Base-by-base conservation (phyloP, 2,113 vertebrate genomes). In the Triplophysa dalaica region DNA sequence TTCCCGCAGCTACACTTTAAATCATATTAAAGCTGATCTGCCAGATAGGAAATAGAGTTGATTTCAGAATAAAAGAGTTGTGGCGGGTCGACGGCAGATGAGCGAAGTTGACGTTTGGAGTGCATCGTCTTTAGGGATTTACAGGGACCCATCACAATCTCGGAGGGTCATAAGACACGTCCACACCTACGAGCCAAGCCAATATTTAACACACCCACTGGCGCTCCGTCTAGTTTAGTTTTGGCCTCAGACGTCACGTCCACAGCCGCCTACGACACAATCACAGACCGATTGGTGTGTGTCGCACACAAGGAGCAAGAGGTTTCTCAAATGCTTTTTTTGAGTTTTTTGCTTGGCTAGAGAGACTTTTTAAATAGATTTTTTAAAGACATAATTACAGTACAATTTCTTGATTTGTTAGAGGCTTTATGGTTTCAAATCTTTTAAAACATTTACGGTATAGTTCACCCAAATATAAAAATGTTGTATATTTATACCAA, bases 121-220 rank as follows among this genome's bases (percentile, higher is more conserved):
- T 19, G 70, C 62, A 41, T 16, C 33, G 22, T 68, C 22, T 33
- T 65, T 82, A 77, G 68, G 45, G 74, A 67, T 74, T 38, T 82
- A 77, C 76, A 62, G 56, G 63, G 61, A 24, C 56, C 50, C 8
- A 29, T 77, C 73, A 78, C 13, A 68, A 72, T 22, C 29, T 16
- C 33, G 45, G 66, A 81, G 73, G 75, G 81, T 88, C 85, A 86
- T 72, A 65, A 67, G 64, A 85, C 84, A 38, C 81, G 87, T 67
- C 22, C 61, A 65, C 22, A 74, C 75, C 65, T 64, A 77, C 58
- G 61, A 72, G 72, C 60, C 72, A 33, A 63, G 41, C 70, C 50
- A 45, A 45, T 9, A 45, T 29, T 81, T 69, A 86, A 70, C 67
- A 80, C 65, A 7, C 48, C 61, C 62, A 69, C 26, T 8, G 24